Evolutionary conservation across 2,888 invertebrate genomes (phyloP).

Genomic region (Agonopterix arenella): DNA sequence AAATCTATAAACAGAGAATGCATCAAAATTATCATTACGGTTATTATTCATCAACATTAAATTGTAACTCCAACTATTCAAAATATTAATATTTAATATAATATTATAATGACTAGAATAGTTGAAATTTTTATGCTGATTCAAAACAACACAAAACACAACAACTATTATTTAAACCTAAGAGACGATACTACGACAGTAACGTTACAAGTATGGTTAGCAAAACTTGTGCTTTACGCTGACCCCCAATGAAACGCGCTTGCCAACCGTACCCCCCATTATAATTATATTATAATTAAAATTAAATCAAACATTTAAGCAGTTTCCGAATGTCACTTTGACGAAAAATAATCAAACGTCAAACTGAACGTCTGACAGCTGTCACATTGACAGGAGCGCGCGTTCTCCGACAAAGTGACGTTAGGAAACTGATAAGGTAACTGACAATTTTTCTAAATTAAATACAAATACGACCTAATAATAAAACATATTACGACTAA

Average conservation of each 20-base stretch:
- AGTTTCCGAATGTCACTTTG: constrained; percentile 17
- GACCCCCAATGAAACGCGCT: constrained; percentile 23
- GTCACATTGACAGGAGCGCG: neutral
- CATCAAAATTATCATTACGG: constrained; percentile 47
- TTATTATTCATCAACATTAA: constrained; percentile 37
- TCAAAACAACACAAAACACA: constrained; percentile 65
- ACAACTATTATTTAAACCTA: constrained; percentile 62
- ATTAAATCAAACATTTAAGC: constrained; percentile 32
- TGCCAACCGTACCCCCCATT: constrained; percentile 31
- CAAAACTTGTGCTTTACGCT: constrained; percentile 62
- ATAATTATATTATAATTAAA: constrained; percentile 26
- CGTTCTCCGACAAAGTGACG: neutral
- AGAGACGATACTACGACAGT: constrained; percentile 38
- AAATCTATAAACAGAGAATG: constrained; percentile 55
- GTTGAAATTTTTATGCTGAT: constrained; percentile 47
- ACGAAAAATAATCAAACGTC: constrained; percentile 1
- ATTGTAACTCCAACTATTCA: constrained; percentile 39
- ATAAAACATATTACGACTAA: constrained; percentile 57
- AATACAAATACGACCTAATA: constrained; percentile 50
- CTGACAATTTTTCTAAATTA: constrained; percentile 64
- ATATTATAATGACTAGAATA: constrained; percentile 43
- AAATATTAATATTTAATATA: constrained; percentile 36
- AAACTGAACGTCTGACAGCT: neutral
- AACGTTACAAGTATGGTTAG: constrained; percentile 37
- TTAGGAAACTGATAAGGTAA: constrained; percentile 21